Conservation (phyloP, 2,797 vertebrate genomes). For the Pantherophis alleghaniensis region DNA sequence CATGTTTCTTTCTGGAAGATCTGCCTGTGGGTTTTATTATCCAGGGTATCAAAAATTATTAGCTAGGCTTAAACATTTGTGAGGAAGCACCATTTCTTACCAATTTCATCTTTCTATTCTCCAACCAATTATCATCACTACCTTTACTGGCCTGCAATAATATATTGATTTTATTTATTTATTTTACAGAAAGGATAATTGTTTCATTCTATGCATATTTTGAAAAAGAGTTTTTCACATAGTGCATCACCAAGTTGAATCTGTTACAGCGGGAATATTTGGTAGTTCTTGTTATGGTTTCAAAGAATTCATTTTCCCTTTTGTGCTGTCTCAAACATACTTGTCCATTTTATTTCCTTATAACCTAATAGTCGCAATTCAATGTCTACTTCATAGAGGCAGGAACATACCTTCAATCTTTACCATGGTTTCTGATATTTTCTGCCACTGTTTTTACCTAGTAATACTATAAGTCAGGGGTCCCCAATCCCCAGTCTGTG, state of each 20-base stretch:
- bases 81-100: too few relatives aligned
- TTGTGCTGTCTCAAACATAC: neutral
- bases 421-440: neutral
- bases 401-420: neutral
- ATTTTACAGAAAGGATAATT: neutral
- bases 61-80: too few relatives aligned
- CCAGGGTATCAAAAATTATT: too few relatives aligned
- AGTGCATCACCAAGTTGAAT: neutral
- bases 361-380: neutral
- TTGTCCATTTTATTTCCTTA: neutral
- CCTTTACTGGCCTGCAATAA: neutral
- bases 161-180: neutral
- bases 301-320: neutral
- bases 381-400: neutral
- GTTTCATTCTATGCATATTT: neutral
- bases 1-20: too few relatives aligned
- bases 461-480: neutral
- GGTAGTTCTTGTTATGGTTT: neutral
- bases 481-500: too few relatives aligned
- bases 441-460: neutral
- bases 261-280: neutral
- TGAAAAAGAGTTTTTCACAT: neutral
- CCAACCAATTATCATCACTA: neutral
- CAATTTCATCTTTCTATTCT: too few relatives aligned
- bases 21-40: too few relatives aligned